Evolutionary conservation across 2,113 vertebrate species (phyloP).

Genomic region (Cephalophus harveyi): DNA sequence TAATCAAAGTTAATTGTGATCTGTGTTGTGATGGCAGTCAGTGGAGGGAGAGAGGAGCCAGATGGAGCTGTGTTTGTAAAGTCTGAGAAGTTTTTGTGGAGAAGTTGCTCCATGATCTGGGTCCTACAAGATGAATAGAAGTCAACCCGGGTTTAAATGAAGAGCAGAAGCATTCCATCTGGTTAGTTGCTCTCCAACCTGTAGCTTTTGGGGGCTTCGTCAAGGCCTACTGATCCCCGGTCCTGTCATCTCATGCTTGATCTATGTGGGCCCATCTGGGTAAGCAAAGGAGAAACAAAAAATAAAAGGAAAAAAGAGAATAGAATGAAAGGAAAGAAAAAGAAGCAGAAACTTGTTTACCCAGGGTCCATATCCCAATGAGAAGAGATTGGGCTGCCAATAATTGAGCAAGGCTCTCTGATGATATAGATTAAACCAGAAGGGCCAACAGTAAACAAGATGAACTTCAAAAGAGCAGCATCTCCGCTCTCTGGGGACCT

Average conservation of each 20-base stretch:
- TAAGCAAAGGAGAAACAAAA: neutral
- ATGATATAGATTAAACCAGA: conserved; percentile 82
- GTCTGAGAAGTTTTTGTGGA: neutral
- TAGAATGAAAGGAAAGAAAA: neutral
- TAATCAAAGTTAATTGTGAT: neutral
- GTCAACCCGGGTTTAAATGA: neutral
- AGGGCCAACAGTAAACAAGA: conserved; percentile 81
- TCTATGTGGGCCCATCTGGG: neutral
- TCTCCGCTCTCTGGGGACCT: conserved; percentile 81
- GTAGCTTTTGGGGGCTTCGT: neutral
- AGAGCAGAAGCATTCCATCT: neutral
- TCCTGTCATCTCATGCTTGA: neutral
- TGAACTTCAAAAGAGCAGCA: conserved; percentile 82
- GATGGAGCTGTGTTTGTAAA: neutral
- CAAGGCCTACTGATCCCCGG: too few species aligned
- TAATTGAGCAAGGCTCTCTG: conserved; percentile 79
- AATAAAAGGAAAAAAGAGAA: neutral
- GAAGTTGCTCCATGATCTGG: neutral
- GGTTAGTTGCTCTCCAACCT: neutral
- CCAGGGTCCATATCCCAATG: conserved; percentile 62
- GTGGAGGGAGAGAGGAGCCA: too few species aligned
- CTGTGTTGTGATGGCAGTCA: neutral
- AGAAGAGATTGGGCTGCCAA: conserved; percentile 73
- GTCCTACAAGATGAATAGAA: neutral
- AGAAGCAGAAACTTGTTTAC: conserved; percentile 74